phyloP scores from a whole-genome alignment of 2,797 vertebrate species.

The Typhlichthys subterraneus region DNA sequence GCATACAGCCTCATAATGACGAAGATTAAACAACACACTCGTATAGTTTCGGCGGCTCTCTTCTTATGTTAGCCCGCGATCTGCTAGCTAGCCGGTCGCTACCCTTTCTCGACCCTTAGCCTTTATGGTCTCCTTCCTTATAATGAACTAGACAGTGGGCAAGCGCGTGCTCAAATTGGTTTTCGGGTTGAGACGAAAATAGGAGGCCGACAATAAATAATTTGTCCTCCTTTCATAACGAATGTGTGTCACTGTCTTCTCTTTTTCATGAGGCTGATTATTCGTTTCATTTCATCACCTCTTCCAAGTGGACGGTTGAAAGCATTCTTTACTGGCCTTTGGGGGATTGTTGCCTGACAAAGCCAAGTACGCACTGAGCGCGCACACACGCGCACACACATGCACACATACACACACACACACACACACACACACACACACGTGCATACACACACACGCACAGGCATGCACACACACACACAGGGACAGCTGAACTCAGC shows the following conservation, averaged over 20 bases:
- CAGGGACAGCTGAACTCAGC: conserved; percentile 65
- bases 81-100: too few relatives aligned
- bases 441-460: neutral
- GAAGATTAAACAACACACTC: too few relatives aligned
- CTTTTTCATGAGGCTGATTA: conserved; percentile 71
- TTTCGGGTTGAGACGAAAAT: conserved; percentile 33
- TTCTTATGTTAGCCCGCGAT: neutral
- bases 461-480: conserved; percentile 1
- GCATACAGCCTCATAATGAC: too few relatives aligned
- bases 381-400: conserved; percentile 1
- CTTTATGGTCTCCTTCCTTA: neutral
- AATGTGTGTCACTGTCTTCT: conserved; percentile 67
- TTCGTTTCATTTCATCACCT: conserved; percentile 75
- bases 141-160: neutral
- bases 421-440: conserved; percentile 15
- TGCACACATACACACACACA: neutral
- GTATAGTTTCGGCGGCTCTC: too few relatives aligned
- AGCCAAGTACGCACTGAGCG: conserved; percentile 57
- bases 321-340: conserved; percentile 71
- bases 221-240: conserved; percentile 60
- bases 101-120: neutral
- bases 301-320: conserved; percentile 74
- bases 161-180: conserved; percentile 25
- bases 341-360: conserved; percentile 60
- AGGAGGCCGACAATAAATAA: conserved; percentile 64